These are phyloP conservation scores for Gila orcuttii DNA, from an alignment of 2,113 vertebrate genomes.

Conservation along the genomic window DNA sequence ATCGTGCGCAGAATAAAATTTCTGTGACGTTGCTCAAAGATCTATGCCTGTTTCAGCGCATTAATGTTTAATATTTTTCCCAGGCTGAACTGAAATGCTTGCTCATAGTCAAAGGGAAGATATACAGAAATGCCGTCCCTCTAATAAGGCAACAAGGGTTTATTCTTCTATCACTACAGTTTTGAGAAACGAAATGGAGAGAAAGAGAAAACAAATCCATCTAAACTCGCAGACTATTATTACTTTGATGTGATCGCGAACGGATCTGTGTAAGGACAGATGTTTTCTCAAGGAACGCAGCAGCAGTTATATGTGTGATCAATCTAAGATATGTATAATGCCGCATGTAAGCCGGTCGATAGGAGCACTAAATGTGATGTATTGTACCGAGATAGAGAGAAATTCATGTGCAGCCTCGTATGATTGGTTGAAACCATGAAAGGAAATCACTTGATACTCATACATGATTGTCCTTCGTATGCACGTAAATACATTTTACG, in stretches of 20 bases:
- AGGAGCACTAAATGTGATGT: conserved; percentile 78
- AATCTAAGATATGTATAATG: conserved; percentile 80
- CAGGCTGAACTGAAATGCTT: conserved; percentile 80
- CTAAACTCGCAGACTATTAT: conserved; percentile 67
- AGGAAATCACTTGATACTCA: conserved; percentile 46
- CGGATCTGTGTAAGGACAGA: conserved; percentile 63
- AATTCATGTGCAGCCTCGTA: conserved; percentile 46
- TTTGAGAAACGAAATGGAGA: not conserved
- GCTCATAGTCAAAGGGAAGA: conserved; percentile 78
- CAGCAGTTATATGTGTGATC: conserved; percentile 79
- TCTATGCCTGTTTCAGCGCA: conserved; percentile 81
- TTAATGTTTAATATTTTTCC: conserved; percentile 88
- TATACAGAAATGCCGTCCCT: conserved; percentile 17
- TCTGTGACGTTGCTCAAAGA: conserved; percentile 65
- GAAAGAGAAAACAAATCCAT: conserved; percentile 40
- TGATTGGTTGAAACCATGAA: conserved; percentile 43
- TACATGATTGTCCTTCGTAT: conserved; percentile 14
- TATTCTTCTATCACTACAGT: conserved; percentile 31
- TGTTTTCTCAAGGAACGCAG: conserved; percentile 69
- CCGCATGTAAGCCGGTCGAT: conserved; percentile 77
- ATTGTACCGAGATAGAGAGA: conserved; percentile 73
- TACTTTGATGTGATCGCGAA: conserved; percentile 65
- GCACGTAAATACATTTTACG: conserved; percentile 49
- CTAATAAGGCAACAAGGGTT: conserved; percentile 70
- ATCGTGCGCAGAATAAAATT: conserved; percentile 56